Evolutionary conservation across 2,797 vertebrate genomes (phyloP), one percentile per base, ranked within the genome.

Genomic region (Gallinago solitaria): DNA sequence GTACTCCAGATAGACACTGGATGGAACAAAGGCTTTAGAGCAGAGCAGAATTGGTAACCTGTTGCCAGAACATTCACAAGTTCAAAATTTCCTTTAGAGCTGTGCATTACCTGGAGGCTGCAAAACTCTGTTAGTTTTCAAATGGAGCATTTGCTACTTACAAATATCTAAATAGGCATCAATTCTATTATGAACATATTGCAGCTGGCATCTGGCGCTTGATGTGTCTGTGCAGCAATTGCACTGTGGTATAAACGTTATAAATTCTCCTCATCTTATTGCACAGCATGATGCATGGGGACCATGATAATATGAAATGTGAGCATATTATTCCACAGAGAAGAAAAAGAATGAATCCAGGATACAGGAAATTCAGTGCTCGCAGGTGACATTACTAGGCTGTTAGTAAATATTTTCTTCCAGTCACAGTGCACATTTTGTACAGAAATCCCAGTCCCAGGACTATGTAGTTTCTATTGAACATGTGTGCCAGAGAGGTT

Each of bases 131-230:
- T 53, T 95, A 81, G 64, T 81, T 97, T 95, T 95, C 76, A 95
- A 96, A 89, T 41, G 69, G 30, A 88, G 77, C 51, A 74, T 87
- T 96, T 92, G 71, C 77, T 95, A 68, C 93, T 95, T 95, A 87
- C 11, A 96, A 95, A 91, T 93, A 86, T 85, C 86, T 96, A 95
- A 95, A 96, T 96, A 95, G 84, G 39, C 87, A 95, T 94, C 90
- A 87, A 53, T 76, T 93, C 61, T 94, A 80, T 93, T 96, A 95
- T 80, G 86, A 98, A 96, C 88, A 83, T 70, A 86, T 83, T 78
- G 57, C 81, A 89, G 61, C 76, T 90, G 73, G 59, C 82, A 96
- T 91, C 87, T 96, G 95, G 83, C 59, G 81, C 71, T 94, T 88
- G 78, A 87, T 93, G 53, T 92, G 53, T 93, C 85, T 93, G 89